Evolutionary conservation across 2,888 invertebrate species (phyloP).

Genomic region (Yponomeuta sedellus): DNA sequence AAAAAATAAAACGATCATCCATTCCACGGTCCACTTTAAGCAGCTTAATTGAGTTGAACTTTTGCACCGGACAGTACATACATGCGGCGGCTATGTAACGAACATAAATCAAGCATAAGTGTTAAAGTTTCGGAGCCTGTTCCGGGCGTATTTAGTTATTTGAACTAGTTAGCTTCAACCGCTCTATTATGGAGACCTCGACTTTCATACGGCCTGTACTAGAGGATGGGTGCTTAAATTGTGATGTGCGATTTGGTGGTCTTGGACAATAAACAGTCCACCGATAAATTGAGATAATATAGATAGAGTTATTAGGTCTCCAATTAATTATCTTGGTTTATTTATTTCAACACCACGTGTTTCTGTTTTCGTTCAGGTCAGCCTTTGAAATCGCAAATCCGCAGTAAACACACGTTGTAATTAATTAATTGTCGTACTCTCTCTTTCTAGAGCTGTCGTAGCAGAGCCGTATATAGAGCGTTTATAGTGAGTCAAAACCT

Average conservation of each 20-base stretch:
- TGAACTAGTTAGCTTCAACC: neutral
- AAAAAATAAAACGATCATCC: neutral
- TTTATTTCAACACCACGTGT: too few species aligned
- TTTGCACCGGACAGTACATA: neutral
- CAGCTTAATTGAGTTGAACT: neutral
- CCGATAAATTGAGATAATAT: neutral
- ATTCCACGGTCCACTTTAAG: neutral
- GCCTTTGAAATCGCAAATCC: too few species aligned
- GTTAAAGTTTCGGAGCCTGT: constrained; percentile 35
- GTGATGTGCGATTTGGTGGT: neutral
- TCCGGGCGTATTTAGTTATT: constrained; percentile 14
- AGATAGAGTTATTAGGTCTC: neutral
- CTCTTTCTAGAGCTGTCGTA: too few species aligned
- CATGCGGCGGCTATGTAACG: constrained; percentile 20
- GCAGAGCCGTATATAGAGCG: too few species aligned
- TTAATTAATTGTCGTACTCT: too few species aligned
- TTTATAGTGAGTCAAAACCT: too few species aligned
- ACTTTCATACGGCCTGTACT: neutral
- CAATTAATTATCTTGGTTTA: neutral
- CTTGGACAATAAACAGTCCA: neutral
- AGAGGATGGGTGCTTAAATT: neutral
- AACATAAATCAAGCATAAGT: constrained; percentile 42
- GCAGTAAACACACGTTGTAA: too few species aligned
- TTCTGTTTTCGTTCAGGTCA: too few species aligned
- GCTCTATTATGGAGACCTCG: neutral